A percentile compares a stretch with the other conserved stretches of the same genome.
phyloP scores from a whole-genome alignment of 1,140 invertebrate species.

The Eueides isabella region DNA sequence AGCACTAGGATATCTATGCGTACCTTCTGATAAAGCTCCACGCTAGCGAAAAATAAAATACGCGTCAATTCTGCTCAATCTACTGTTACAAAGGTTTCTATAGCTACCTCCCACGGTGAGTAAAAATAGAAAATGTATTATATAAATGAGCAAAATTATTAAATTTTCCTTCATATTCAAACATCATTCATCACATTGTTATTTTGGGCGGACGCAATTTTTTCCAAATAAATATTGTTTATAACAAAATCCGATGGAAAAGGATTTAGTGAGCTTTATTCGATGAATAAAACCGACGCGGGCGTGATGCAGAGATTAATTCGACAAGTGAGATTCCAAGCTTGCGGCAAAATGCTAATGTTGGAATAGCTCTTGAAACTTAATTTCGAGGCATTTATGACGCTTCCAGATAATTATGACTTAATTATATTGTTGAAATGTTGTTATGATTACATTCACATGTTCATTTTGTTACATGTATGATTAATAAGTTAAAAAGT shows the following conservation, averaged over 20 bases:
- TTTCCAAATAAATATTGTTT: constrained; percentile 2
- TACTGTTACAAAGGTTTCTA: background rate
- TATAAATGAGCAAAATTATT: constrained; percentile 7
- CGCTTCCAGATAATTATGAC: background rate
- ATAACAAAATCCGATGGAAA: constrained; percentile 9
- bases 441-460: background rate
- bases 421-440: background rate
- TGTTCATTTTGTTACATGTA: too few relatives aligned
- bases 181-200: constrained; percentile 2
- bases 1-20: too few relatives aligned
- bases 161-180: background rate
- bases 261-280: constrained; percentile 5
- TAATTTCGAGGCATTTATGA: background rate
- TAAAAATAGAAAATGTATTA: background rate
- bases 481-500: too few relatives aligned
- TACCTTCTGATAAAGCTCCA: too few relatives aligned
- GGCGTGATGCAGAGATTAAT: background rate
- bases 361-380: background rate
- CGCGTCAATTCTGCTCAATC: background rate
- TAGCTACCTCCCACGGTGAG: background rate
- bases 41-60: background rate
- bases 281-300: constrained; percentile 5
- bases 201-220: background rate
- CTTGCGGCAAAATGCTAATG: constrained; percentile 1
- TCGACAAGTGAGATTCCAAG: background rate